Evolutionary conservation across 2,113 vertebrate species (phyloP), one percentile per base, ranked within the genome.

Genomic region (Cranoglanis bouderius): DNA sequence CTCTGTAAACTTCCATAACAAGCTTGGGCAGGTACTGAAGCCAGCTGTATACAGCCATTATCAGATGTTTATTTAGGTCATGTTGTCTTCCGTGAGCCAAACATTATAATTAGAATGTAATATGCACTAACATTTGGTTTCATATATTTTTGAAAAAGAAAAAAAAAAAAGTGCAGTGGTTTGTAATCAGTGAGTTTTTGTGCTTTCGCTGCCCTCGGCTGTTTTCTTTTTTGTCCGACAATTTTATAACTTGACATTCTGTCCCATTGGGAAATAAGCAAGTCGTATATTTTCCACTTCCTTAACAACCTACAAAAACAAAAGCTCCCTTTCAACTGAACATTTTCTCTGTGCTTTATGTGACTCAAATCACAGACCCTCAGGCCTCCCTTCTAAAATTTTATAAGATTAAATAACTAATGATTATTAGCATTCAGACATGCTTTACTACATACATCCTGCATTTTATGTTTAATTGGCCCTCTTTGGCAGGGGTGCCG

Each of bases 391-490:
- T 53, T 63, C 35, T 32, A 46, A 82, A 82, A 70, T 49, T 51
- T 53, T 85, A 46, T 57, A 74, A 8, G 40, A 82, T 67, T 24
- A 80, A 90, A 87, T 70, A 87, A 82, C 88, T 83, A 83, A 89
- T 91, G 85, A 89, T 90, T 85, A 91, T 92, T 89, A 74, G 90
- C 86, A 77, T 86, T 87, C 85, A 35, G 65, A 63, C 80, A 24
- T 29, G 35, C 85, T 89, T 87, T 78, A 81, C 29, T 32, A 70
- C 87, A 83, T 88, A 81, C 55, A 24, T 65, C 65, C 32, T 83
- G 16, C 72, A 55, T 86, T 88, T 90, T 88, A 65, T 86, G 53
- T 90, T 88, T 91, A 91, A 91, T 91, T 90, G 91, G 91, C 55
- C 65, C 83, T 89, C 49, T 85, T 88, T 90, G 91, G 86, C 83